Conservation (phyloP, 2,113 vertebrate species). For the Circaetus gallicus region DNA sequence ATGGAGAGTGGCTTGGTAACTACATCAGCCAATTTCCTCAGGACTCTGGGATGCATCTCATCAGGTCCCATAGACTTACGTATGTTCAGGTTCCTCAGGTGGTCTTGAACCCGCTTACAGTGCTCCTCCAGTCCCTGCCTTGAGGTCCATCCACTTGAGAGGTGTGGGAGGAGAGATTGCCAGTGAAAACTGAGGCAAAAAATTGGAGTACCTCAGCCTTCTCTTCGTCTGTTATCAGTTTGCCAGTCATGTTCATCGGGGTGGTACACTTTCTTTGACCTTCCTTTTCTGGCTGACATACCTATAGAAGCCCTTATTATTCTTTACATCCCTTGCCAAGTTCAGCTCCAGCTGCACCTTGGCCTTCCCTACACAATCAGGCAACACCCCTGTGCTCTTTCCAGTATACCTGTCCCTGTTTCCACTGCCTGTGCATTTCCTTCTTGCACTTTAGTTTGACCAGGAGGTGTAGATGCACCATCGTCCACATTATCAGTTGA, state of each 20-base stretch:
- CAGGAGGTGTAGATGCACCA: background rate
- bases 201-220: background rate
- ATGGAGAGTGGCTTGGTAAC: background rate
- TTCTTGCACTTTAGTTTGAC: background rate
- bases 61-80: background rate
- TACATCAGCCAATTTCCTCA: background rate
- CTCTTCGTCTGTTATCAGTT: background rate
- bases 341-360: background rate
- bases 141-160: background rate
- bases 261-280: background rate
- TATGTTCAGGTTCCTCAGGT: background rate
- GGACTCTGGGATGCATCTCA: background rate
- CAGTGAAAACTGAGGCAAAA: background rate
- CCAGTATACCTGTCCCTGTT: background rate
- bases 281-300: background rate
- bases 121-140: background rate
- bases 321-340: background rate
- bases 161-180: background rate
- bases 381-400: background rate
- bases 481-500: background rate
- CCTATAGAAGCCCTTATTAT: background rate
- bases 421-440: background rate
- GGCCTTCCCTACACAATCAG: background rate
- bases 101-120: background rate
- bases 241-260: rapidly evolving